phyloP scores from a whole-genome alignment of 2,888 invertebrate species.

The Punctoribates punctum region DNA sequence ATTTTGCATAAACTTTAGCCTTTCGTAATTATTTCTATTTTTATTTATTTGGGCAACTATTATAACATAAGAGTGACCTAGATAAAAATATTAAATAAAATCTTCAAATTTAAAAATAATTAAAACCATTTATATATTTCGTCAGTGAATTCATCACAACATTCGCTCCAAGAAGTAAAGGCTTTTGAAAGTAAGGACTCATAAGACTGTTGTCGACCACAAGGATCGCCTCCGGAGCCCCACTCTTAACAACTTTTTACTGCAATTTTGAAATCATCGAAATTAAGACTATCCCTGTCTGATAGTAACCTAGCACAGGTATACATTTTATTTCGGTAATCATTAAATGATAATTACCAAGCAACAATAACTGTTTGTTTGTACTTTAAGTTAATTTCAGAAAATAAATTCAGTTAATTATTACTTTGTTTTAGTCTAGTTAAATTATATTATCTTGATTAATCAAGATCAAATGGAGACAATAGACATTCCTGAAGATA shows the following conservation, averaged over 20 bases:
- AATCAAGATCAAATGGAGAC: no score
- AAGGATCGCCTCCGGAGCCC: conserved; percentile 61
- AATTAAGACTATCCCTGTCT: no score
- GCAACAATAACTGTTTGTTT: no score
- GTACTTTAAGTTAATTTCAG: no score
- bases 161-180: conserved; percentile 85
- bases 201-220: conserved; percentile 93
- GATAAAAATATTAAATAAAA: background rate
- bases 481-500: no score
- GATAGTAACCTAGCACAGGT: no score
- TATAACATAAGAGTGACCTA: conserved; percentile 86
- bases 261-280: no score
- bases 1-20: conserved; percentile 79
- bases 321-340: no score
- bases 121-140: conserved; percentile 79
- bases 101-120: conserved; percentile 53
- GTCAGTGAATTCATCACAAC: conserved; percentile 85
- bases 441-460: no score
- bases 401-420: no score
- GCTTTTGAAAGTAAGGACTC: conserved; percentile 81
- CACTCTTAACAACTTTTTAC: conserved; percentile 62
- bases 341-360: no score
- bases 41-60: conserved; percentile 85
- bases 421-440: no score
- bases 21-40: conserved; percentile 65